These are phyloP conservation scores for Drosophila pectinifera DNA, from an alignment of 1,140 invertebrate genomes.

Conservation along the genomic window DNA sequence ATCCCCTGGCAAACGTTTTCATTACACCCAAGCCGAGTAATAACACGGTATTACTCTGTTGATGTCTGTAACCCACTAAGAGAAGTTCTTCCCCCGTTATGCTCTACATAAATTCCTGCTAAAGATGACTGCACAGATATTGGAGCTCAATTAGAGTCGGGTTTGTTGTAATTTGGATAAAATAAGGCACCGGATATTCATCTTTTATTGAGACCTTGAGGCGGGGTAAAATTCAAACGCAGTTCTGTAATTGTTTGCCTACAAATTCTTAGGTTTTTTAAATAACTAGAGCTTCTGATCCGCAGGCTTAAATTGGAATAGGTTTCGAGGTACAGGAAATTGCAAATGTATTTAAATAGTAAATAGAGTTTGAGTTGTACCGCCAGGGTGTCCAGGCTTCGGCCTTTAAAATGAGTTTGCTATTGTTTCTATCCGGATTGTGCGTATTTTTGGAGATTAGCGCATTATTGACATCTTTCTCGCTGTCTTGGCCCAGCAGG, in stretches of 20 bases:
- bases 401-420: no score
- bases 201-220: background rate
- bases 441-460: constrained; percentile 50
- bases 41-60: constrained; percentile 15
- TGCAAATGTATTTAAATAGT: background rate
- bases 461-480: constrained; percentile 51
- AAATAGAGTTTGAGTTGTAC: background rate
- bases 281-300: background rate
- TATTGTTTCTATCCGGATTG: constrained; percentile 4
- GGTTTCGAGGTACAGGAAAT: background rate
- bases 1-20: constrained; percentile 71
- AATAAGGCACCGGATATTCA: background rate
- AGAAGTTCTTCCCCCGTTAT: constrained; percentile 25
- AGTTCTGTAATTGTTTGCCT: no score
- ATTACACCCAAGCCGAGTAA: constrained; percentile 58
- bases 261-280: no score
- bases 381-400: constrained; percentile 1
- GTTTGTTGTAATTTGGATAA: background rate
- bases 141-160: background rate
- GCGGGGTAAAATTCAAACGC: no score
- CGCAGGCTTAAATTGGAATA: background rate
- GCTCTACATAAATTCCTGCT: constrained; percentile 22
- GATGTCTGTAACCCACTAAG: constrained; percentile 22
- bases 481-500: constrained; percentile 44
- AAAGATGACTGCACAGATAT: constrained; percentile 22